Evolutionary conservation across 2,888 invertebrate genomes (phyloP).

Genomic region (Pachydiplax longipennis): DNA sequence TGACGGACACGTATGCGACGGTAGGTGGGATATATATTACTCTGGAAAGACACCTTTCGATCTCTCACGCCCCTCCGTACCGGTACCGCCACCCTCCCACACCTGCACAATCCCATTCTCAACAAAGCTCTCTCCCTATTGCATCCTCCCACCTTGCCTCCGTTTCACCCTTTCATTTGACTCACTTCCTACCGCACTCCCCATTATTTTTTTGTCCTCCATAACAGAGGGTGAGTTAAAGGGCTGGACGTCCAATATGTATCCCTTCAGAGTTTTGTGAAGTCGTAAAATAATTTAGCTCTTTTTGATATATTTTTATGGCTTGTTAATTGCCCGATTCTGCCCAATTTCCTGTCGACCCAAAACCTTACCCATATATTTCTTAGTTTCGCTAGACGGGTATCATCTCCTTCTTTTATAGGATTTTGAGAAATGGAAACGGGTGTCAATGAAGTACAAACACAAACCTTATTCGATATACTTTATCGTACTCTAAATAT

Average conservation of each 20-base stretch:
- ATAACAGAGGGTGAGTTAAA: no score
- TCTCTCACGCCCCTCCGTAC: not conserved
- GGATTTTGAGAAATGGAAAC: no score
- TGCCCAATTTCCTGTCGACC: no score
- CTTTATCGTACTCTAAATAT: no score
- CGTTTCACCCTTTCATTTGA: not conserved
- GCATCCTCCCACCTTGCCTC: not conserved
- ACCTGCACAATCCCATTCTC: not conserved
- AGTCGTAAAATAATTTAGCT: not conserved
- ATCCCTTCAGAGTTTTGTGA: not conserved
- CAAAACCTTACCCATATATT: no score
- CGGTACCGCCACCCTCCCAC: constrained; percentile 15
- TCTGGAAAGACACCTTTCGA: not conserved
- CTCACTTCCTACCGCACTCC: not conserved
- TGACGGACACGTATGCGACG: constrained; percentile 80
- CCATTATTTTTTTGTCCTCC: not conserved
- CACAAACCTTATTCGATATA: no score
- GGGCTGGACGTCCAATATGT: no score
- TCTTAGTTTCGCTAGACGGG: no score
- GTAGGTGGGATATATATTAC: constrained; percentile 60
- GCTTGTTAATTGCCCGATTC: no score
- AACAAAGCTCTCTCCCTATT: not conserved
- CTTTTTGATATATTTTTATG: not conserved
- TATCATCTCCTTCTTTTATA: no score
- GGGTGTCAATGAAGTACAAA: no score